Evolutionary conservation across 2,797 vertebrate genomes (phyloP).

Genomic region (Falco novaeseelandiae): DNA sequence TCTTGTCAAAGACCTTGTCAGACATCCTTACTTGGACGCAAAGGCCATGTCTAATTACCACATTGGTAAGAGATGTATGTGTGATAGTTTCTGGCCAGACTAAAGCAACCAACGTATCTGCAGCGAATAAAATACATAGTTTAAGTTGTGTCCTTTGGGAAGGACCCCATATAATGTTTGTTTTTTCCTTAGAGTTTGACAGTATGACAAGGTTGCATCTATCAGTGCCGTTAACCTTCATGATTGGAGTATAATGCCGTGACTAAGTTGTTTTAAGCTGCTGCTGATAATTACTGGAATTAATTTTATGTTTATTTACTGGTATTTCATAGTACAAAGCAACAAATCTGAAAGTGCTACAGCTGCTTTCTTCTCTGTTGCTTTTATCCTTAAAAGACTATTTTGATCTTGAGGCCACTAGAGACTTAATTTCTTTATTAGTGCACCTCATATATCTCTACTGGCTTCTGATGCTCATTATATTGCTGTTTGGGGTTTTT

Average conservation of each 20-base stretch:
- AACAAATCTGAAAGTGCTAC: background rate
- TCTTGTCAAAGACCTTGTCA: background rate
- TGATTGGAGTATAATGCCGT: background rate
- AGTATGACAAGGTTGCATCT: background rate
- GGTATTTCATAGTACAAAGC: background rate
- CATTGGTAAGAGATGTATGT: rapidly evolving
- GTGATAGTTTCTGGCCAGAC: background rate
- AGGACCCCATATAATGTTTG: background rate
- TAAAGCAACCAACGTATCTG: background rate
- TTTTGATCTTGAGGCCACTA: background rate
- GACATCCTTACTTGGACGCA: background rate
- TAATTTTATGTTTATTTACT: background rate
- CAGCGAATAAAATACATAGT: background rate
- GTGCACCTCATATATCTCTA: background rate
- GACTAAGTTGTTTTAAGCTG: background rate
- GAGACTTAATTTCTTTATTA: background rate
- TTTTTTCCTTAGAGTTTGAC: background rate
- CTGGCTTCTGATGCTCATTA: background rate
- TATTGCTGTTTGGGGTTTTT: background rate
- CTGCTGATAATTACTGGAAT: background rate
- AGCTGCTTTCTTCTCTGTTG: background rate
- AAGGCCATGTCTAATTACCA: background rate
- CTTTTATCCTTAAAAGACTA: background rate
- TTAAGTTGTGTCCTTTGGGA: background rate
- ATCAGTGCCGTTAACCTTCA: background rate